Evolutionary conservation across 2,888 invertebrate species (phyloP), one percentile per base, ranked within the genome.

Genomic region (Dexiosoma caninum): DNA sequence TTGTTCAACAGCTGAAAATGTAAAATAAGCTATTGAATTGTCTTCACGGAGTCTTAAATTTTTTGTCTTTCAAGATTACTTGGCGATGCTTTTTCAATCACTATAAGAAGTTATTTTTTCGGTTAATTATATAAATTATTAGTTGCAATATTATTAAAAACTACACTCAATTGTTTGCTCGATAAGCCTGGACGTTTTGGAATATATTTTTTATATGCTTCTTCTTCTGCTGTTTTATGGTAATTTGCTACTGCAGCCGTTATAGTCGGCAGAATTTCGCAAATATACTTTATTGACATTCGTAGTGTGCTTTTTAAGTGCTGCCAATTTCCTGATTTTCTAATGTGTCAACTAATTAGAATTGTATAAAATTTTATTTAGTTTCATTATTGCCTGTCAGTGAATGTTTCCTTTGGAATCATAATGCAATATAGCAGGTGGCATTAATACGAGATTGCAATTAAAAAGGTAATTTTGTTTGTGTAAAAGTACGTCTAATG

Each of bases 181-280:
- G 53, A 72, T 75, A 64, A 49, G 51, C 57, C 71, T 80, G 76
- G 66, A 80, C 80, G 76, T 71, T 78, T 75, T 49, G 53, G 64
- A 72, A 76, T 59, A 81, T 77, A 70, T 77, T 77, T 78, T 72
- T 77, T 62, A 67, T 59, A 35, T 81, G 71, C 72, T 81, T 72
- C 72, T 77, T 81, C 81, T 77, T 71, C 23, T 75, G 69, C 66
- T 74, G 62, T 69, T 62, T 69, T 74, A 60, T 37, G 30, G 51
- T 53, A 30, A 21, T 46, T 46, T 57, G 40, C 42, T 51, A 42
- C 51, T 69, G 21, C 62, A 12, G 42, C 57, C 19, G 8, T 35
- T 37, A 19, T 44, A 49, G 57, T 78, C 72, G 67, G 71, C 75
- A 71, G 74, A 80, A 53, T 71, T 67, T 70, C 60, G 64, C 67